Base-by-base conservation (phyloP, 2,888 invertebrate species). In the Crioceris asparagi region DNA sequence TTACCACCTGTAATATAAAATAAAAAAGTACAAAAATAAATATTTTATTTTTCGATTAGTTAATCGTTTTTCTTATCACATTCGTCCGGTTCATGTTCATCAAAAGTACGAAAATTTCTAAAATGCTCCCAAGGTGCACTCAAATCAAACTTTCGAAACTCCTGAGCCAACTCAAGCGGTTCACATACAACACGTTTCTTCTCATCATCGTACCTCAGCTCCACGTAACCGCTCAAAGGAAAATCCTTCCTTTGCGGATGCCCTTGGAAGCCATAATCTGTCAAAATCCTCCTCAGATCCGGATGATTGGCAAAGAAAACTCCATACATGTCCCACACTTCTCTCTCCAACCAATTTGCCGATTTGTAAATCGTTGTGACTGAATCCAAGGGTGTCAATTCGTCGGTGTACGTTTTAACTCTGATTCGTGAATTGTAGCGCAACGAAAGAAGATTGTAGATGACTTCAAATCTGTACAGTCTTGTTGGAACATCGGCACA, bases 241-340 rank as follows among this genome's bases (percentile, higher is more conserved):
- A 98, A 98, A 66, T 99, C 98, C 63, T 91, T 93, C 44, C 98
- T 77, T 63, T 94, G 78, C 3, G 97, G 98, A 72, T 98, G 96
- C 2, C 97, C 98, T 64, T 97, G 91, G 65, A 98, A 98, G 1
- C 98, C 98, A 65, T 98, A 98, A 65, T 98, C 98, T 17, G 97
- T 99, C 30, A 98, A 71, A 55, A 98, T 94, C 49, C 98, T 75
- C 37, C 98, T 76, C 40, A 98, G 70, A 67, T 98, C 98, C 0
- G 97, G 96, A 65, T 98, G 97, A 63, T 94, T 90, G 6, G 84
- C 77, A 67, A 98, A 98, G 72, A 91, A 94, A 8, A 98, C 87
- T 26, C 98, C 98, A 61, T 73, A 98, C 94, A 99, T 91, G 59
- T 99, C 98, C 88, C 92, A 98, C 36, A 96, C 79, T 65, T 90